Base-by-base conservation (phyloP, 2,797 vertebrate genomes). In the Platyrinchus mystaceus region DNA sequence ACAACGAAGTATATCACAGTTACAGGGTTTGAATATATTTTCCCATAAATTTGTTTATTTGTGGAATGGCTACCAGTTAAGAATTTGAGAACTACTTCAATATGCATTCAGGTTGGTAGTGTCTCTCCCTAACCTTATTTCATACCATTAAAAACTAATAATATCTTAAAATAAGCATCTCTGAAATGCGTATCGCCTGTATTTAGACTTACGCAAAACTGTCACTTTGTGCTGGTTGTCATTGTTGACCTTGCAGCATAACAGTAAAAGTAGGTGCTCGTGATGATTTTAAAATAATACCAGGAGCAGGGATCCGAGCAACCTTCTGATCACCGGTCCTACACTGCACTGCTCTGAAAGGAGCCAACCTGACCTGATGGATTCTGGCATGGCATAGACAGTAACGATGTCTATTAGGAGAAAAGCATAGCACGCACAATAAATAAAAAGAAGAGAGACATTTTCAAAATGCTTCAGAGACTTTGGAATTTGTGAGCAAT, bases 401-500 rank as follows among this genome's bases (percentile, higher is more conserved):
- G 69, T 68, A 62, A 90, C 76, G 37, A 34, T 37, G 28, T 77
- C 41, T 85, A 55, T 77, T 92, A 78, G 53, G 53, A 91, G 84
- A 77, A 68, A 71, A 80, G 26, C 53, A 18, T 64, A 91, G 39
- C 21, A 12, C 14, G 27, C 30, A 50, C 36, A 73, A 71, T 70
- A 83, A 93, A 49, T 84, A 58, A 82, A 85, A 89, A 49, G 26
- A 46, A 77, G 67, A 84, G 75, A 87, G 23, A n/a, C 44, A 3
- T 90, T 95, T 94, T 90, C 13, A 91, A 36, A 92, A 70, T 6
- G 15, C 69, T 87, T 85, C 37, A 64, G 49, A 89, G 68, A 16
- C 56, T 50, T 67, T 67, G 92, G 89, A 94, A 94, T 96, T 80
- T 89, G 68, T 93, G 79, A 94, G 95, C 84, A 92, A 27, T 84